Percentiles rank a stretch among this genome's conserved stretches.
These are phyloP conservation scores for Calliphora vicina DNA, from an alignment of 1,140 invertebrate species.

Conservation along the genomic window DNA sequence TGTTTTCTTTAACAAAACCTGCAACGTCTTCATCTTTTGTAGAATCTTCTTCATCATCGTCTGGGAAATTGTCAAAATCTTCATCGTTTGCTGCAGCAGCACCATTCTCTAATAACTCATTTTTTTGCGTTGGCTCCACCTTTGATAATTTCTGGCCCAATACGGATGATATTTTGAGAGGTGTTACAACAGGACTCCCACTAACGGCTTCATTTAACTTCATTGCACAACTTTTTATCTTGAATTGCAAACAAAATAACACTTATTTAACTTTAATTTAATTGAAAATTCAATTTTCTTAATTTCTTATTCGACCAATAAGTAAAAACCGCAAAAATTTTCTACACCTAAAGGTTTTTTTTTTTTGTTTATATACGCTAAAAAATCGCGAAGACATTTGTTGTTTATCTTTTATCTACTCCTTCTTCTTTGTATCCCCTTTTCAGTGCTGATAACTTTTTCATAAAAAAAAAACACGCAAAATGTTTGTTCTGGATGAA, in stretches of 20 bases:
- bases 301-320: background rate
- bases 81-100: background rate
- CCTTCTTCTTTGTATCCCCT: slow-evolving; percentile 7
- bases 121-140: slow-evolving; percentile 15
- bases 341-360: slow-evolving; percentile 13
- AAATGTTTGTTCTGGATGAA: no score
- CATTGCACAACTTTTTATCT: background rate
- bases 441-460: no score
- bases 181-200: slow-evolving; percentile 29
- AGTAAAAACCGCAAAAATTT: slow-evolving; percentile 1
- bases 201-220: background rate
- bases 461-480: no score
- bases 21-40: background rate
- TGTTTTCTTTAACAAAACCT: background rate
- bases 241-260: background rate
- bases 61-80: slow-evolving; percentile 19
- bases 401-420: slow-evolving; percentile 17
- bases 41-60: slow-evolving; percentile 18
- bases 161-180: slow-evolving; percentile 18
- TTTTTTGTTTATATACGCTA: slow-evolving; percentile 17
- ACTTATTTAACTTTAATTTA: background rate
- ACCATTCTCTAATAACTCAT: background rate
- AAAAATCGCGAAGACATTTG: slow-evolving; percentile 3
- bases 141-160: background rate
- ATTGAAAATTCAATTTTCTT: background rate